Percentiles rank a stretch among this genome's conserved stretches.
These are phyloP conservation scores for Ophion obscuratus DNA, from an alignment of 2,888 invertebrate species.

Conservation along the genomic window DNA sequence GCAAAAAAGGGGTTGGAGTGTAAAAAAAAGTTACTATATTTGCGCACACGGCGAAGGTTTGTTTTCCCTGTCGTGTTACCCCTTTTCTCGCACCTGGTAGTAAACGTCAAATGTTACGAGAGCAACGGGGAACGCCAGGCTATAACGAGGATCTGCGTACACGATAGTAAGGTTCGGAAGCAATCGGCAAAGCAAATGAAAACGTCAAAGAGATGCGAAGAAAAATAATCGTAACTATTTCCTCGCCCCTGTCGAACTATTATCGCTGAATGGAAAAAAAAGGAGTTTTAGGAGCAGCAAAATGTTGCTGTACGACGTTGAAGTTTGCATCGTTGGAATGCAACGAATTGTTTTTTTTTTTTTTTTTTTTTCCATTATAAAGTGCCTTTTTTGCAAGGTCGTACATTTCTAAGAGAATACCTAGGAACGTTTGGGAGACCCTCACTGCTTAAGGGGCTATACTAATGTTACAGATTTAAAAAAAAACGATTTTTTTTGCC, in stretches of 20 bases:
- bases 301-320: no score
- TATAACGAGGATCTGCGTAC: neutral
- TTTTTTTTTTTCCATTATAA: no score
- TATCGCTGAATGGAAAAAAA: neutral
- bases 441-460: no score
- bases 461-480: no score
- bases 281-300: neutral
- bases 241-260: neutral
- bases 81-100: neutral
- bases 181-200: neutral
- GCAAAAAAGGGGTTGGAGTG: neutral
- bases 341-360: no score
- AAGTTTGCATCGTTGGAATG: no score
- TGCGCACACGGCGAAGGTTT: neutral
- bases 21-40: neutral
- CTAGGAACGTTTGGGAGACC: no score
- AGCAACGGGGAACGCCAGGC: neutral
- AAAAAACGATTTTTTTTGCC: no score
- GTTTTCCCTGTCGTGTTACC: neutral
- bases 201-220: neutral
- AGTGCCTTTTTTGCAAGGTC: no score
- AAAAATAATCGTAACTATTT: neutral
- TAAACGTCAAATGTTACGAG: slow-evolving; percentile 28
- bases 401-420: no score
- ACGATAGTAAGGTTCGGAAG: neutral